Evolutionary conservation across 2,888 invertebrate species (phyloP).

Genomic region (Diploptera punctata): DNA sequence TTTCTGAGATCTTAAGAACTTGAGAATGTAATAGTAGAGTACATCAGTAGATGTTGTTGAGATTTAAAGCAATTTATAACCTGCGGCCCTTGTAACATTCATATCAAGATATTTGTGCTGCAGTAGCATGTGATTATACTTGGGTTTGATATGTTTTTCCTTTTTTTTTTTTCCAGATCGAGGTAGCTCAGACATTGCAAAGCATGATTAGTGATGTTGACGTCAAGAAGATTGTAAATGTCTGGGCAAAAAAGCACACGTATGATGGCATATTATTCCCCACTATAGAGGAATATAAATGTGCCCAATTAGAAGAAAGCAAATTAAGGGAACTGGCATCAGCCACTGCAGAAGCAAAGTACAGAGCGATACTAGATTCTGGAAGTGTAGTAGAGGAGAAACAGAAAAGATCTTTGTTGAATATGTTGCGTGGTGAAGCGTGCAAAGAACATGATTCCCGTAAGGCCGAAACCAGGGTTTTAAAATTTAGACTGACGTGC

Average conservation of each 20-base stretch:
- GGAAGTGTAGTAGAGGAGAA: too few relatives aligned
- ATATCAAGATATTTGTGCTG: too few relatives aligned
- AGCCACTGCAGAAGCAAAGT: neutral
- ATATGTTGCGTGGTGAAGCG: neutral
- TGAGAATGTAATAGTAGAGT: too few relatives aligned
- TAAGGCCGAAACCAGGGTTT: constrained; percentile 45
- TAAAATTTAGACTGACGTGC: constrained; percentile 62
- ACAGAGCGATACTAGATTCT: neutral
- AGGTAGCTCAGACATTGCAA: neutral
- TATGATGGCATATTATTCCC: neutral
- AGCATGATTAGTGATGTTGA: neutral
- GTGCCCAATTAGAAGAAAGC: neutral
- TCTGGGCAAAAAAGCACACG: neutral
- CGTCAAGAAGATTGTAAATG: neutral
- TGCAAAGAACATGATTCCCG: constrained; percentile 31
- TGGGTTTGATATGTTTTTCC: too few relatives aligned
- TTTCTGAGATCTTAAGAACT: too few relatives aligned
- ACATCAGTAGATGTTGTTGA: too few relatives aligned
- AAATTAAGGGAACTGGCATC: neutral
- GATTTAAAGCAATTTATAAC: too few relatives aligned
- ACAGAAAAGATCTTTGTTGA: neutral
- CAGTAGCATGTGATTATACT: too few relatives aligned
- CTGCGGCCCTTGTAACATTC: too few relatives aligned
- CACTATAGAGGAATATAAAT: neutral
- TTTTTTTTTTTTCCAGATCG: neutral